Evolutionary conservation across 2,797 vertebrate species (phyloP).

Genomic region (Anisognathus igniventris): DNA sequence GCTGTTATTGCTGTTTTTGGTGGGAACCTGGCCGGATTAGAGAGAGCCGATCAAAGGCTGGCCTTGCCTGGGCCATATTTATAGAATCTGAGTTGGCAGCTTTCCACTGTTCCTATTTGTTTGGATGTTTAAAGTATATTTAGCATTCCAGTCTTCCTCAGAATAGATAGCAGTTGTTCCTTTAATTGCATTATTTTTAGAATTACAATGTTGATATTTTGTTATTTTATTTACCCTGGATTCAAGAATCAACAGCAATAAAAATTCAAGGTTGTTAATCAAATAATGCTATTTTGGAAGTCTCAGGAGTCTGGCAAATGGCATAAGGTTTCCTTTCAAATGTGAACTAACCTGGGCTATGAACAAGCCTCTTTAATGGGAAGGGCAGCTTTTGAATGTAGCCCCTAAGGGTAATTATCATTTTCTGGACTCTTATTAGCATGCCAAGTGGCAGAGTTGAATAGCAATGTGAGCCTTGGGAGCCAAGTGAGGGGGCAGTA

Average conservation of each 20-base stretch:
- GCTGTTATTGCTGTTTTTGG: neutral
- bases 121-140: neutral
- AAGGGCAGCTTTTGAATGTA: neutral
- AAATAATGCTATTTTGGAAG: neutral
- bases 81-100: neutral
- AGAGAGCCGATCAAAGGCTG: neutral
- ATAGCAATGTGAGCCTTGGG: neutral
- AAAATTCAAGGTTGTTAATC: neutral
- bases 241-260: neutral
- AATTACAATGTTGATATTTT: neutral
- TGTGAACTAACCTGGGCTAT: neutral
- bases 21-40: neutral
- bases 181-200: neutral
- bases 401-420: neutral
- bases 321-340: neutral
- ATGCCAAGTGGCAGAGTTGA: neutral
- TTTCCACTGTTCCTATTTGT: neutral
- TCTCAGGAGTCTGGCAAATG: neutral
- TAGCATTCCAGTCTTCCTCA: neutral
- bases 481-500: neutral
- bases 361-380: neutral
- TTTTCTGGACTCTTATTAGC: slow-evolving; percentile 18
- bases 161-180: neutral
- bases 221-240: neutral
- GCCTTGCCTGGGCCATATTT: neutral